Conservation (phyloP, 2,113 vertebrate genomes). For the Parotia lawesii region DNA sequence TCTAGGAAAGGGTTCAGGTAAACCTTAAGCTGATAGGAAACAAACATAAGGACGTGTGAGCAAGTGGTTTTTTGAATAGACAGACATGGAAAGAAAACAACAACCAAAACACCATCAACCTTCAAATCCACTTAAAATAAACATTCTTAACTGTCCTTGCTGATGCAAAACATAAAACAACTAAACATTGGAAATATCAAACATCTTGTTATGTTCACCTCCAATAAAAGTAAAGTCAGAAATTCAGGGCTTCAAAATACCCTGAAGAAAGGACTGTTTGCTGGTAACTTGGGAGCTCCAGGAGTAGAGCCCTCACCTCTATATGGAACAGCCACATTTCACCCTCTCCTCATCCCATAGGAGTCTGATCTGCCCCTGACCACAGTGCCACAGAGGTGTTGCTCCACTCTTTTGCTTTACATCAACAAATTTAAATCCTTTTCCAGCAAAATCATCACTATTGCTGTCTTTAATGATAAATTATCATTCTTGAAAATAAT, state of each 20-base stretch:
- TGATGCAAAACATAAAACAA: not conserved
- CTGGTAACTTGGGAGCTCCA: not conserved
- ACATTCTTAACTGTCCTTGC: not conserved
- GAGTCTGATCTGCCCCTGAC: not conserved
- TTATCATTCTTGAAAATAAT: not conserved
- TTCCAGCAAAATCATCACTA: not conserved
- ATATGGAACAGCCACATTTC: rapidly evolving
- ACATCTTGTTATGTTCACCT: not conserved
- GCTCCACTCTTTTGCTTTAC: not conserved
- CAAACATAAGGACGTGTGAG: not conserved
- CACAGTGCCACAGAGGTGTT: not conserved
- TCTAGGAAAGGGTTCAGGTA: not conserved
- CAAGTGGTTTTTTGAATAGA: not conserved
- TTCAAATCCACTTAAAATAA: not conserved
- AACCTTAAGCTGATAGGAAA: not conserved
- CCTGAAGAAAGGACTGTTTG: not conserved
- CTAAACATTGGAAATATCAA: not conserved
- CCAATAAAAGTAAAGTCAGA: not conserved
- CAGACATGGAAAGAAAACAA: not conserved
- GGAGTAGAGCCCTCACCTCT: rapidly evolving
- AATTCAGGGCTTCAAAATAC: not conserved
- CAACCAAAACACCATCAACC: not conserved
- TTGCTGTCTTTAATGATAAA: not conserved
- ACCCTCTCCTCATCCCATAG: not conserved
- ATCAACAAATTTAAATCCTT: not conserved